Evolutionary conservation across 2,113 vertebrate species (phyloP).

Genomic region (Nesogale talazaci): DNA sequence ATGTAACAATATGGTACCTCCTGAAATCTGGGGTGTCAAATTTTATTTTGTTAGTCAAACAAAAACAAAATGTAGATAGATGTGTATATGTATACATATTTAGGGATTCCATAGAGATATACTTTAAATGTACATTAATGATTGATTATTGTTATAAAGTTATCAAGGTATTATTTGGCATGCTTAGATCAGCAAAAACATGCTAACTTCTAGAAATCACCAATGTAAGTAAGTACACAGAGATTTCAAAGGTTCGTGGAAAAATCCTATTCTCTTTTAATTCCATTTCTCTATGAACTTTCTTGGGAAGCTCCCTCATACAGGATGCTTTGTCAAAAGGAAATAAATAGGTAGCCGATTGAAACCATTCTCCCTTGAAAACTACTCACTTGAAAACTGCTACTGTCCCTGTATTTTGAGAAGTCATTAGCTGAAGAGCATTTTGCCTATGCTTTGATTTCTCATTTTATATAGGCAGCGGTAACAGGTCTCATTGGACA

Average conservation of each 20-base stretch:
- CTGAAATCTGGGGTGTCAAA: neutral
- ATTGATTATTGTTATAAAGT: conserved; percentile 58
- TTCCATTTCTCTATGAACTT: no score
- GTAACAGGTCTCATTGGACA: conserved; percentile 49
- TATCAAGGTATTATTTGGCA: conserved; percentile 6
- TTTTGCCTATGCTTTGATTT: conserved; percentile 47
- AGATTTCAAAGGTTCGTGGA: no score
- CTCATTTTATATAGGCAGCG: conserved; percentile 42
- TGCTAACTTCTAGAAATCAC: conserved; percentile 25
- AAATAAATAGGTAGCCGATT: conserved; percentile 18
- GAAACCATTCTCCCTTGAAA: conserved; percentile 30
- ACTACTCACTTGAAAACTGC: conserved; percentile 30
- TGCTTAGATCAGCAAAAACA: neutral
- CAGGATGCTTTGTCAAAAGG: conserved; percentile 18
- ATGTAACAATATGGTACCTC: neutral
- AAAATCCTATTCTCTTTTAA: no score
- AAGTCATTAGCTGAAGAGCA: neutral
- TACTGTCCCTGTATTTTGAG: conserved; percentile 4
- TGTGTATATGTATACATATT: neutral
- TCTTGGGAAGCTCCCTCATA: neutral
- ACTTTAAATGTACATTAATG: conserved; percentile 34
- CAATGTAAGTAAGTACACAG: conserved; percentile 24
- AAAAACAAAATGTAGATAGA: neutral
- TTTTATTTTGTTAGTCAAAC: conserved; percentile 25
- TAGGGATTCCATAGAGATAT: neutral